A percentile compares a stretch with the other conserved stretches of the same genome.
These are phyloP conservation scores for Hypotaenidia okinawae DNA, from an alignment of 2,797 vertebrate species.

Conservation along the genomic window DNA sequence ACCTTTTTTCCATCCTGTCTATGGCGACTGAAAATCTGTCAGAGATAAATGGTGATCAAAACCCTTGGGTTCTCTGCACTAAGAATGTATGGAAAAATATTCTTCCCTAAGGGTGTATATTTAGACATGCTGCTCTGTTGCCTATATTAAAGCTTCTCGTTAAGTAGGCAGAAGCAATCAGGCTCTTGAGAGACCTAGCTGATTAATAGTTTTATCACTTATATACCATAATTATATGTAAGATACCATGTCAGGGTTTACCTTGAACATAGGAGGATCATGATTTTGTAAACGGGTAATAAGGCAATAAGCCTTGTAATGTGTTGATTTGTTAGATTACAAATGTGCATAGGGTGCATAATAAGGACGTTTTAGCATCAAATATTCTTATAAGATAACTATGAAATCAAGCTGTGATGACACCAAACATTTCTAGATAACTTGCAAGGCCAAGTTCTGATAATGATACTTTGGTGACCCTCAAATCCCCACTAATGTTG, in stretches of 20 bases:
- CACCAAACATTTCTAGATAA: not conserved
- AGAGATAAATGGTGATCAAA: not conserved
- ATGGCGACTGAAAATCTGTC: not conserved
- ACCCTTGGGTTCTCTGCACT: not conserved
- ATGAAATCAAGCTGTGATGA: slow-evolving; percentile 33
- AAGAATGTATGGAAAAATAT: not conserved
- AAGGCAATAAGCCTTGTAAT: slow-evolving; percentile 5
- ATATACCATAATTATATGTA: slow-evolving; percentile 24
- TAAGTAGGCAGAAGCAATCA: slow-evolving; percentile 48
- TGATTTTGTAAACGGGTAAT: slow-evolving; percentile 41
- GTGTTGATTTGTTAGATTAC: slow-evolving; percentile 32
- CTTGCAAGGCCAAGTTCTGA: slow-evolving; percentile 34
- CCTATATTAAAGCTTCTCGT: not conserved
- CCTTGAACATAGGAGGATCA: slow-evolving; percentile 38
- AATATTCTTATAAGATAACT: not conserved
- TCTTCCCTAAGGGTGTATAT: not conserved
- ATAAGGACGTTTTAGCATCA: not conserved
- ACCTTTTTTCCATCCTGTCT: not conserved
- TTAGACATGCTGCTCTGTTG: not conserved
- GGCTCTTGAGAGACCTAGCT: not conserved
- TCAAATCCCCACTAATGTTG: slow-evolving; percentile 22
- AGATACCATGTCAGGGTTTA: slow-evolving; percentile 25
- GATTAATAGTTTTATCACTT: slow-evolving; percentile 44
- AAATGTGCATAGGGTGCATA: not conserved
- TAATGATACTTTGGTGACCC: slow-evolving; percentile 34